Evolutionary conservation across 1,140 invertebrate genomes (phyloP), one percentile per base, ranked within the genome.

Genomic region (Orussus abietinus): DNA sequence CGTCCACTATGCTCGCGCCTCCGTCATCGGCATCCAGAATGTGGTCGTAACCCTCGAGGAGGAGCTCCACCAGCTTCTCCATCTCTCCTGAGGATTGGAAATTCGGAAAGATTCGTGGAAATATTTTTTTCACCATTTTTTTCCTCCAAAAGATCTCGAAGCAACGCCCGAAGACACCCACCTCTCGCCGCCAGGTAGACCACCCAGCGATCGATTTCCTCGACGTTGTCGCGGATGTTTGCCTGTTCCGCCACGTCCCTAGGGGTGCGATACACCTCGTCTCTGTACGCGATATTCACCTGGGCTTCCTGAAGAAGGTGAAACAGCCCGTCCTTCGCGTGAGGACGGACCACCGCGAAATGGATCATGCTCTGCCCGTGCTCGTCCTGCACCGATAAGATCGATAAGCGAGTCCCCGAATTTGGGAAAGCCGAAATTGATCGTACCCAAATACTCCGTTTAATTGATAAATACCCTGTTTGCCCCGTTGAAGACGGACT

Each of bases 291-390:
- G 21, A 92, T 71, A 57, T 86, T 89, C 10, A 88, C 80, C 46
- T 84, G 81, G 0, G 84, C 80, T 57, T 92, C 88, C 56, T 86
- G 76, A 1, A 93, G 73, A 2, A 91, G 65, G 42, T 88, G 81
- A 55, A 85, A 84, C 4, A 92, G 71, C 0, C 83, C 85, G 40
- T 87, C 85, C 20, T 84, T 77, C 0, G 83, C 79, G 62, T 90
- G 87, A 1, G 85, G 77, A 12, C 87, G 76, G 0, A 84, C 81
- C 0, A 86, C 86, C 2, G 89, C 88, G 66, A 90, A 91, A 66
- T 94, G 91, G n/a, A 93, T 65, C 75, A 91, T 84, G 30, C 83
- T 90, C 62, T 92, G 88, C 0, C 90, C 90, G 49, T 90, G 84
- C 60, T 92, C 88, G 52, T 92, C 89, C 85, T 88, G 42, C 45